A percentile compares a stretch with the other conserved stretches of the same genome.
phyloP scores from a whole-genome alignment of 2,888 invertebrate species.

The Meliscaeva auricollis region DNA sequence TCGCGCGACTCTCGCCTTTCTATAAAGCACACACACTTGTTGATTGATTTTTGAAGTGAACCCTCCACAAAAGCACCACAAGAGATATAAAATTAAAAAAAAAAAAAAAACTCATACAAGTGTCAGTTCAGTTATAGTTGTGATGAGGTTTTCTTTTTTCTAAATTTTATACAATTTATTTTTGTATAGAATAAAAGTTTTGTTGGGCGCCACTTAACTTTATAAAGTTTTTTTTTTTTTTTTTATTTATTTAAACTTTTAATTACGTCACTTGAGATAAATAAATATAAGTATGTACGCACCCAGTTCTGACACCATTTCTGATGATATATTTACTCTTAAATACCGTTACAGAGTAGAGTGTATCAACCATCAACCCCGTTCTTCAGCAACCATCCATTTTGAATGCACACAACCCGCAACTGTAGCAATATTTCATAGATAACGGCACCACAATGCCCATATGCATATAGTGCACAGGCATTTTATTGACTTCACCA shows the following conservation, averaged over 20 bases:
- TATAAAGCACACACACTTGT: conserved; percentile 75
- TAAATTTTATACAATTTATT: conserved; percentile 30
- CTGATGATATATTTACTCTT: conserved; percentile 20
- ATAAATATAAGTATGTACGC: conserved; percentile 50
- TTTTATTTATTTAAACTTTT: conserved; percentile 28
- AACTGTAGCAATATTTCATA: conserved; percentile 68
- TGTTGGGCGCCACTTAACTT: conserved; percentile 65
- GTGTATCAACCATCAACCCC: background rate
- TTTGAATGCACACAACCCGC: conserved; percentile 35
- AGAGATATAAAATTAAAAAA: conserved; percentile 47
- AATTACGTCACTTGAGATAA: conserved; percentile 62
- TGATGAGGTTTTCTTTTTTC: conserved; percentile 33
- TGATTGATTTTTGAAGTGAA: conserved; percentile 76
- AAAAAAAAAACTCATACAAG: conserved; percentile 64
- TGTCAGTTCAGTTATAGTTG: conserved; percentile 28
- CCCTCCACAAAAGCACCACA: conserved; percentile 59
- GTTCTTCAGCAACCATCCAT: background rate
- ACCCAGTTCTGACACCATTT: conserved; percentile 58
- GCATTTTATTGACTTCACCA: conserved; percentile 68
- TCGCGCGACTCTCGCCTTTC: conserved; percentile 65
- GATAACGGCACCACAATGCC: conserved; percentile 69
- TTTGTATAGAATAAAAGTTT: conserved; percentile 30
- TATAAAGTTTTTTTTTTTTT: background rate
- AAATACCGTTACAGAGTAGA: conserved; percentile 21
- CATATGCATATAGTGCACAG: conserved; percentile 62